These are phyloP conservation scores for Ctenopoma multispine DNA, from an alignment of 2,797 vertebrate genomes.

Conservation along the genomic window DNA sequence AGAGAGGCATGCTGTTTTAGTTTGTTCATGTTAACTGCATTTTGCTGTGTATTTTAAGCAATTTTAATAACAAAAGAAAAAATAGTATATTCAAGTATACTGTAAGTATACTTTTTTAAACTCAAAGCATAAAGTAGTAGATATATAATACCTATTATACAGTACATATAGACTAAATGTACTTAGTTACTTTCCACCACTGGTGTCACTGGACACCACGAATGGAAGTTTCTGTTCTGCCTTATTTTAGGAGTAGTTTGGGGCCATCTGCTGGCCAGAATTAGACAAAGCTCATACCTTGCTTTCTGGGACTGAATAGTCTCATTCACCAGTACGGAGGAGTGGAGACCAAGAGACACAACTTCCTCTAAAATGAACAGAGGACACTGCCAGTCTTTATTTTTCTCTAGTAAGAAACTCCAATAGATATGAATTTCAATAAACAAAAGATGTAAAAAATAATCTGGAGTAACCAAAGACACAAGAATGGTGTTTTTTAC, in stretches of 20 bases:
- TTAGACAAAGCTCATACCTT: constrained; percentile 1
- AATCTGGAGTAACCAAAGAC: background rate
- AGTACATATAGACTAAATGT: no score
- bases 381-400: constrained; percentile 15
- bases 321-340: constrained; percentile 5
- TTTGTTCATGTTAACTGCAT: no score
- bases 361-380: constrained; percentile 9
- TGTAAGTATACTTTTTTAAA: no score
- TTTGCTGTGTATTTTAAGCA: no score
- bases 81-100: no score
- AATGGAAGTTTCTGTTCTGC: no score
- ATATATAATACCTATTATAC: no score
- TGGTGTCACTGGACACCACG: no score
- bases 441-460: background rate
- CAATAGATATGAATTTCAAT: background rate
- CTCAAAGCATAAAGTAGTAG: no score
- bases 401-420: background rate
- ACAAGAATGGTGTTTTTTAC: background rate
- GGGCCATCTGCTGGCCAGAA: constrained; percentile 68
- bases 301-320: constrained; percentile 2
- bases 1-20: no score
- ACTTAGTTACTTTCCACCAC: no score
- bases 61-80: no score
- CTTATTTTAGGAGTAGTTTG: constrained; percentile 46
- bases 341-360: constrained; percentile 17